A percentile compares a stretch with the other conserved stretches of the same genome.
These are phyloP conservation scores for Pangasius mekongensis DNA, from an alignment of 2,797 vertebrate species.

Conservation along the genomic window DNA sequence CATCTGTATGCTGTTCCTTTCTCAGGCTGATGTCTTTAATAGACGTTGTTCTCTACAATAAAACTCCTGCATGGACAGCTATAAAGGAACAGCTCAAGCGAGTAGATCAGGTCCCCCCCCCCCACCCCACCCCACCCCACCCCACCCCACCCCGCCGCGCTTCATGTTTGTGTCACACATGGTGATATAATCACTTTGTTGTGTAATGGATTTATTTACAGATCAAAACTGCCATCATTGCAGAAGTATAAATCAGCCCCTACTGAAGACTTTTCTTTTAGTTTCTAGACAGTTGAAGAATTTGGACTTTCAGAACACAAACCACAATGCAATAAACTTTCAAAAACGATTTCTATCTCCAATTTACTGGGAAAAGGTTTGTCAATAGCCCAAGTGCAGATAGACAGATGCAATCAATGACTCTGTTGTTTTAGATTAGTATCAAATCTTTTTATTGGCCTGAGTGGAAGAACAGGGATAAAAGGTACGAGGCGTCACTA, in stretches of 20 bases:
- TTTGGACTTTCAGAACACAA: too few species aligned
- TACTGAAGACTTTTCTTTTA: background rate
- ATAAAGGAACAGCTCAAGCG: background rate
- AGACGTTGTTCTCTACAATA: background rate
- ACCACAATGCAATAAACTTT: background rate
- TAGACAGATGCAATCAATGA: background rate
- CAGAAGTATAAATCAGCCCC: background rate
- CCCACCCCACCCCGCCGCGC: background rate
- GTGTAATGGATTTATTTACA: background rate
- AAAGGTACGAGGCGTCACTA: background rate
- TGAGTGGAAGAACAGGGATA: background rate
- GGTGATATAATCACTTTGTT: background rate
- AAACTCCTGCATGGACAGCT: background rate
- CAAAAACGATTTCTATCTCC: conserved; percentile 1
- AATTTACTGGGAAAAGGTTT: background rate
- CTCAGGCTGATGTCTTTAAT: background rate
- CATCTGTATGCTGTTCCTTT: too few species aligned
- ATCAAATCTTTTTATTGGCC: background rate
- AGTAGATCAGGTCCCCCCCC: background rate
- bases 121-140: too few species aligned
- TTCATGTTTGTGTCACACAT: background rate
- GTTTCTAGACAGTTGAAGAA: background rate
- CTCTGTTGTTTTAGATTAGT: conserved; percentile 4
- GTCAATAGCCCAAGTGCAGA: background rate
- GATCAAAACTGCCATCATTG: background rate